Base-by-base conservation (phyloP, 2,113 vertebrate species). In the Holacanthus passer region DNA sequence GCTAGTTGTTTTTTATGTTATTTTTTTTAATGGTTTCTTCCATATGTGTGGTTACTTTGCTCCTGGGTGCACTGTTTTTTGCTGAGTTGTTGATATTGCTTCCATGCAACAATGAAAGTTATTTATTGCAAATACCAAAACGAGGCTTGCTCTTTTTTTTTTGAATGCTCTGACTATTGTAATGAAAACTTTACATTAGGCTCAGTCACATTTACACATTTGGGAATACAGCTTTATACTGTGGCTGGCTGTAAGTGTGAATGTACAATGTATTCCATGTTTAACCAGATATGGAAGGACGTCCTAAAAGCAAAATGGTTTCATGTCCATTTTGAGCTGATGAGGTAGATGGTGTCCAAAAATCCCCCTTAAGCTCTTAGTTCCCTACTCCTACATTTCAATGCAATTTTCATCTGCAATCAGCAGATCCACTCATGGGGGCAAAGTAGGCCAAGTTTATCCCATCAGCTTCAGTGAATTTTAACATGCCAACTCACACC, bases 41-140 rank as follows among this genome's bases (percentile, higher is more conserved):
- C 81, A 94, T 96, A 94, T 90, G 87, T 95, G 92, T 94, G 89
- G 88, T 96, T 94, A 48, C 91, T 92, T 93, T 81, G 95, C 96
- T 95, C 94, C 95, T 96, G 94, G 94, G 93, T 97, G 96, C 96
- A 97, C 91, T 95, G 92, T 97, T 93, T 97, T 87, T 94, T 96
- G 96, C 96, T 97, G 95, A 96, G 95, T 85, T 94, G 91, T 96
- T 96, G 94, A 90, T 97, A 93, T 95, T 95, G 95, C 96, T 94
- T 97, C 90, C 93, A 94, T 94, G 95, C 96, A 92, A 96, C 95
- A 97, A 96, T 96, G 95, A 95, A 95, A 94, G 90, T 93, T 91
- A 95, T 95, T 96, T 95, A 95, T 95, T 95, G 94, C 96, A 96
- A 95, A 94, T 95, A 95, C 93, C 79, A 95, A 94, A 95, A 84